These are phyloP conservation scores for Ceratotherium simum DNA, from an alignment of 2,113 vertebrate genomes.

Conservation along the genomic window DNA sequence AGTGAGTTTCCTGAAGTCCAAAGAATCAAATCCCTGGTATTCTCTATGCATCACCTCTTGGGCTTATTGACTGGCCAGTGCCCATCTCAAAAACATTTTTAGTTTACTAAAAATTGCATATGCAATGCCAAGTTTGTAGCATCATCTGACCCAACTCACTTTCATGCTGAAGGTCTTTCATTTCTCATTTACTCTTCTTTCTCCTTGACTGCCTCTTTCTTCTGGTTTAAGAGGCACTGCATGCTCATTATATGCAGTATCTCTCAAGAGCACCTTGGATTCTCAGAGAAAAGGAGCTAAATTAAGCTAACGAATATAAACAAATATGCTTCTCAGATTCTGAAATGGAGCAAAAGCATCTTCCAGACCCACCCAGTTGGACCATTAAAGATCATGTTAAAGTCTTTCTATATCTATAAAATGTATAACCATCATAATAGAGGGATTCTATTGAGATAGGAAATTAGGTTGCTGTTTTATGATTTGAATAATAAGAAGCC, in stretches of 20 bases:
- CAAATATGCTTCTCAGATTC: rapidly evolving
- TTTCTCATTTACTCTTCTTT: background rate
- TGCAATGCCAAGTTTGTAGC: rapidly evolving
- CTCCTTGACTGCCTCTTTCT: background rate
- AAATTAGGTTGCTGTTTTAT: background rate
- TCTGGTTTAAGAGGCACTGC: background rate
- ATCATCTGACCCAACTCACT: background rate
- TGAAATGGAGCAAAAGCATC: background rate
- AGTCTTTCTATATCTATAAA: background rate
- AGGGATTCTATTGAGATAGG: background rate
- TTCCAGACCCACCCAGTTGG: background rate
- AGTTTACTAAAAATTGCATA: rapidly evolving
- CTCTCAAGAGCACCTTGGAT: background rate
- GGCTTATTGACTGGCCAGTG: rapidly evolving
- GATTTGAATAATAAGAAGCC: background rate
- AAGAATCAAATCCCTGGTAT: no score
- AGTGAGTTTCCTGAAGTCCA: rapidly evolving
- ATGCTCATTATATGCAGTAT: rapidly evolving
- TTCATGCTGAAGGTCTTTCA: background rate
- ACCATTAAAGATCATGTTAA: no score
- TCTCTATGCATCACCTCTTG: background rate
- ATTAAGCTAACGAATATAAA: background rate
- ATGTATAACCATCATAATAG: no score
- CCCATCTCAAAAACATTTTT: rapidly evolving
- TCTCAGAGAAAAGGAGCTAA: background rate